phyloP scores from a whole-genome alignment of 2,888 invertebrate species.

The Caenorhabditis uteleia region DNA sequence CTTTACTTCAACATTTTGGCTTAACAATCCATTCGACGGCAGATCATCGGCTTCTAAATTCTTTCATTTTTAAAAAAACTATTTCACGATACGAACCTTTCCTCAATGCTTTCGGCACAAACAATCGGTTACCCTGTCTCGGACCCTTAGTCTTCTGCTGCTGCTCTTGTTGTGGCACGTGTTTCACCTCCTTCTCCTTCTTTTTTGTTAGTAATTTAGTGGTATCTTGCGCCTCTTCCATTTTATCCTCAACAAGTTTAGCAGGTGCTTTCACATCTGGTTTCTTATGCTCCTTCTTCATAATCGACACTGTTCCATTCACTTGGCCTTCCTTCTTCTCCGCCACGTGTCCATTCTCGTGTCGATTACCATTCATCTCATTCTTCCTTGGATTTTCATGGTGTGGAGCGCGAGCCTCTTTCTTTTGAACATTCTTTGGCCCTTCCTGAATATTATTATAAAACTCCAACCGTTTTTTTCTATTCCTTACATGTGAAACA shows the following conservation, averaged over 20 bases:
- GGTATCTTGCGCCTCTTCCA: too few relatives aligned
- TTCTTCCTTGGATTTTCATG: conserved; percentile 7
- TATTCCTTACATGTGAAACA: conserved; percentile 26
- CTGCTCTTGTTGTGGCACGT: conserved; percentile 5
- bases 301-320: too few relatives aligned
- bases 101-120: conserved; percentile 33
- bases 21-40: conserved; percentile 29
- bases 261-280: too few relatives aligned
- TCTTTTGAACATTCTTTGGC: too few relatives aligned
- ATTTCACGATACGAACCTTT: conserved; percentile 17
- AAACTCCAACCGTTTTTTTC: too few relatives aligned
- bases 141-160: conserved; percentile 10
- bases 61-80: not conserved
- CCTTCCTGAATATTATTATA: too few relatives aligned
- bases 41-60: conserved; percentile 26
- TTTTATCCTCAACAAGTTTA: too few relatives aligned
- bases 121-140: conserved; percentile 22
- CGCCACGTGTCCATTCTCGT: conserved; percentile 11
- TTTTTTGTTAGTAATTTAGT: too few relatives aligned
- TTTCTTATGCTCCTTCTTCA: too few relatives aligned
- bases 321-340: too few relatives aligned
- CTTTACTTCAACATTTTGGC: conserved; percentile 19
- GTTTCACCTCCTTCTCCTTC: conserved; percentile 34
- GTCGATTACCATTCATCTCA: conserved; percentile 1
- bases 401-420: too few relatives aligned